Base-by-base conservation (phyloP, 2,888 invertebrate species). In the Notodonta dromedarius region DNA sequence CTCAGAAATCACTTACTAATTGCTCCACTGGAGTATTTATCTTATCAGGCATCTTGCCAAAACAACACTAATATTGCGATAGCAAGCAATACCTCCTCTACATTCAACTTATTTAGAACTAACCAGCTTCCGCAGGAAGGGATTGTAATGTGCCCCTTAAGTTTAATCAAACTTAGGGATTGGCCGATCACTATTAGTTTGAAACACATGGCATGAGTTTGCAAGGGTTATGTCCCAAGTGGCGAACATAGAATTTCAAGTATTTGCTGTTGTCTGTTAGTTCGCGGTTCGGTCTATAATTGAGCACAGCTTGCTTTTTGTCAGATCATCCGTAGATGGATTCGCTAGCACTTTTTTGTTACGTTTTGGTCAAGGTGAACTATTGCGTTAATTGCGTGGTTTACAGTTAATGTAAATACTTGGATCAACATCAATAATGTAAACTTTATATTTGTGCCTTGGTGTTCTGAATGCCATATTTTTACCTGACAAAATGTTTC, bases 371-470 rank as follows among this genome's bases (percentile, higher is more conserved):
- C 55, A 55, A 55, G 55, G 55, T 40, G 40, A 40, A 7, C 14
- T 39, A 16, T 55, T 40, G 14, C 9, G 7, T 40, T 40, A 55
- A 35, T 35, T 35, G 40, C 54, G 35, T 55, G 3, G 55, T 55
- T 55, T 14, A 55, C 55, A 14, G 55, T 55, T 55, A 55, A 52
- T 52, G 52, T 5, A 46, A 46, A n/a, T n/a, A n/a, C n/a, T n/a
- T 46, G 5, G 46, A 42, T 42, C 12, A 11, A 42, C 11, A 9
- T 2, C 42, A 42, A 42, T 4, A 42, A 42, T 12, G 11, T 42
- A 11, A 42, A 4, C 42, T 4, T 42, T 42, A 9, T 12, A 2
- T 4, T 11, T 42, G 8, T 42, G 35, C 7, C 35, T 35, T 35
- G 5, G 4, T 35, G 5, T 35, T 35, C 35, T 6, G 24, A 24